Conservation (phyloP, 2,113 vertebrate genomes). For the Macquaria australasica region DNA sequence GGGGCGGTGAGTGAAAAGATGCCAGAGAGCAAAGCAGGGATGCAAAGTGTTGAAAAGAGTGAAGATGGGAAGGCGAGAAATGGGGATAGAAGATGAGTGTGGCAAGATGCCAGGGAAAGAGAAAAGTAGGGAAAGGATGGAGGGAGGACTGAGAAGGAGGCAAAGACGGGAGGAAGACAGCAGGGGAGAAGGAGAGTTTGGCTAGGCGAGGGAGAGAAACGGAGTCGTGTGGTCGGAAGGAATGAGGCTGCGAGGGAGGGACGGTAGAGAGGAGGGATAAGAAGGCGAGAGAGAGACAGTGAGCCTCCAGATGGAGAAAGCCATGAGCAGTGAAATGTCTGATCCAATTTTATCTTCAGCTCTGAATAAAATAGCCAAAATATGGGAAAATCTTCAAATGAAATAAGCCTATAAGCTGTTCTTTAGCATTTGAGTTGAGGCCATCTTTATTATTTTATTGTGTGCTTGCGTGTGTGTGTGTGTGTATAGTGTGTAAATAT, state of each 20-base stretch:
- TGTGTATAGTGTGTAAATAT: background rate
- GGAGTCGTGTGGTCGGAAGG: conserved; percentile 39
- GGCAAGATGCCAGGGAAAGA: conserved; percentile 55
- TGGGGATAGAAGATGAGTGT: conserved; percentile 54
- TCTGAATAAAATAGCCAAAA: conserved; percentile 70
- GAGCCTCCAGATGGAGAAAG: conserved; percentile 76
- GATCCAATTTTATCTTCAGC: conserved; percentile 77
- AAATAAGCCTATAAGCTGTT: conserved; percentile 74
- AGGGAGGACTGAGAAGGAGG: background rate
- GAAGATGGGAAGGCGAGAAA: conserved; percentile 35
- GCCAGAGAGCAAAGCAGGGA: conserved; percentile 42
- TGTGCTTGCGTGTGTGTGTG: conserved; percentile 9
- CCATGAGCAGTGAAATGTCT: conserved; percentile 63
- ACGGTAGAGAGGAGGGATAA: conserved; percentile 39
- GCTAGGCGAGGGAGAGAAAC: conserved; percentile 18
- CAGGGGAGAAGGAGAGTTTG: conserved; percentile 33
- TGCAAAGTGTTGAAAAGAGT: conserved; percentile 41
- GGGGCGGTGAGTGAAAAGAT: conserved; percentile 29
- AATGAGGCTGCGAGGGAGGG: conserved; percentile 41
- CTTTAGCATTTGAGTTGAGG: conserved; percentile 68
- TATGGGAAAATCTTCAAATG: conserved; percentile 71
- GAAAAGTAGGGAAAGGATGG: conserved; percentile 16
- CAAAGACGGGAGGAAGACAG: conserved; percentile 13
- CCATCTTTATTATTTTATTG: conserved; percentile 58
- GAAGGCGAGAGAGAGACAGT: conserved; percentile 52